Conservation (phyloP, 2,113 vertebrate genomes). For the Trogon surrucura region DNA sequence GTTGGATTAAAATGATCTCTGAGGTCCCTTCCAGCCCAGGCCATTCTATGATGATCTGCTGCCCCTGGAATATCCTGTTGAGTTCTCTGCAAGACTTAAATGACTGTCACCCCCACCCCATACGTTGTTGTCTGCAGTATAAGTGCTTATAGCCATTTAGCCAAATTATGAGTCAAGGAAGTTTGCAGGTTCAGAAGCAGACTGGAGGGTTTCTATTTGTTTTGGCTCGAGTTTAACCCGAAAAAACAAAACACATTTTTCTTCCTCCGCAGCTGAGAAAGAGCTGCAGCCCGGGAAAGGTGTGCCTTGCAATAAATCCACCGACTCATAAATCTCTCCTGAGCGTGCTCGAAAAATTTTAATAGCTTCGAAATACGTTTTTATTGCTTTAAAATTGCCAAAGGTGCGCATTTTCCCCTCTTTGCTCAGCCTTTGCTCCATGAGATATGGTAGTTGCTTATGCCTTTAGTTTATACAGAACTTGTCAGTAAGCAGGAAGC, state of each 20-base stretch:
- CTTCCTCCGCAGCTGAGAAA: background rate
- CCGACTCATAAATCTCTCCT: background rate
- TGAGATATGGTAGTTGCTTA: background rate
- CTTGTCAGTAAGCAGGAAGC: background rate
- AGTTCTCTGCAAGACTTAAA: background rate
- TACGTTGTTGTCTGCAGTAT: fast-evolving
- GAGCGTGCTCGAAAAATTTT: background rate
- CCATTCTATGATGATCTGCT: no score
- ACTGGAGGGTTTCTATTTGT: background rate
- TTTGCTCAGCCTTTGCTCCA: background rate
- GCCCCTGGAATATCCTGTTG: background rate
- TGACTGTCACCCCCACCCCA: background rate
- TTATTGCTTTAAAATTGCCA: background rate
- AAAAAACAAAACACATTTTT: background rate
- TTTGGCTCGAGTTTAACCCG: background rate
- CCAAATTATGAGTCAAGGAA: background rate
- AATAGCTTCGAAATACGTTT: background rate
- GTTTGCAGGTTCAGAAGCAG: background rate
- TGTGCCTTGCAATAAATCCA: background rate
- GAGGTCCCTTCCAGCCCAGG: no score
- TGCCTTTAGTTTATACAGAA: background rate
- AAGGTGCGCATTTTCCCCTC: background rate
- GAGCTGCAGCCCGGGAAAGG: background rate
- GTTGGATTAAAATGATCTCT: no score
- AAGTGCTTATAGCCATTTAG: background rate